Percentiles rank a stretch among this genome's conserved stretches.
Conservation (phyloP, 2,888 invertebrate genomes). For the Eutolmus rufibarbis region DNA sequence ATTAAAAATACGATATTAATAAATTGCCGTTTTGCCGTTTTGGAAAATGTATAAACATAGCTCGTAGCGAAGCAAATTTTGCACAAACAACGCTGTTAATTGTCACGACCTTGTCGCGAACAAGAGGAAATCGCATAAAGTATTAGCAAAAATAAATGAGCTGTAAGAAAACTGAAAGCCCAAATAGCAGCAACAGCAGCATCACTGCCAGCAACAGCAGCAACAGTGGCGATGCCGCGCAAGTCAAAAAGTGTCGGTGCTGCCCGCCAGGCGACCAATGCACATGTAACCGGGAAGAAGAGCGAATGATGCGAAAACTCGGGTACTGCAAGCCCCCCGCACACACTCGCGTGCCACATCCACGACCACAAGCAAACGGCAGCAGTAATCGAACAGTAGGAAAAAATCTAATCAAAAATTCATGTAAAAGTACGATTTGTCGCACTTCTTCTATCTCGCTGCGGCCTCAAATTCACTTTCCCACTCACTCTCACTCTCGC, state of each 20-base stretch:
- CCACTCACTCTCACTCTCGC: constrained; percentile 6
- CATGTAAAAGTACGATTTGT: not conserved
- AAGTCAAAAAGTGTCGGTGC: constrained; percentile 23
- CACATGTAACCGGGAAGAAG: constrained; percentile 26
- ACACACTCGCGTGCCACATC: not conserved
- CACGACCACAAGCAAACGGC: not conserved
- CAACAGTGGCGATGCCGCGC: not conserved
- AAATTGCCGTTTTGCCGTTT: not conserved
- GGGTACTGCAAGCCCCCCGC: not conserved
- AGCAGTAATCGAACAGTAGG: not conserved
- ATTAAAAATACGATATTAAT: not conserved
- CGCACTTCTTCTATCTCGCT: constrained; percentile 1
- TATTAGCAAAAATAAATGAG: not conserved
- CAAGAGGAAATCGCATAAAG: not conserved
- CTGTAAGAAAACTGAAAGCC: not conserved
- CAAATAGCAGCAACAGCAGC: not conserved
- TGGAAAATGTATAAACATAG: not conserved
- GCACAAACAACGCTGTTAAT: not conserved
- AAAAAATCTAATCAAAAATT: constrained; percentile 18
- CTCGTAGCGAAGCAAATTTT: not conserved
- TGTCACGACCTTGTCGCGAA: not conserved
- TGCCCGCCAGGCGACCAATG: not conserved
- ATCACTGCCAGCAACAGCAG: not conserved
- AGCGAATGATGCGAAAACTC: not conserved
- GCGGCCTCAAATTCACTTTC: not conserved